These are phyloP conservation scores for Entosphenus tridentatus DNA, from an alignment of 2,113 vertebrate genomes.

Conservation along the genomic window DNA sequence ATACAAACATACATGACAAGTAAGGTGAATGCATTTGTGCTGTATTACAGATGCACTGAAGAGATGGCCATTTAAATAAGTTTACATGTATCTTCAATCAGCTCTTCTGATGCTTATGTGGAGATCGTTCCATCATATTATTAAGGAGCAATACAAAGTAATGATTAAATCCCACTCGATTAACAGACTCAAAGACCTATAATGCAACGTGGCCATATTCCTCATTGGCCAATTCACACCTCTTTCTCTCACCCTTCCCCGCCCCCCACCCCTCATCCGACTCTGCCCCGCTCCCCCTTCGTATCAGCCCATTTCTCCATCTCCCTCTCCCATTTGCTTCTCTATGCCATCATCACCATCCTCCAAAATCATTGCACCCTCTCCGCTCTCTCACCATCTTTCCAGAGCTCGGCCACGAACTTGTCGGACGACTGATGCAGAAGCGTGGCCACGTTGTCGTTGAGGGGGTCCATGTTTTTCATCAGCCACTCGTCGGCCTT, in stretches of 20 bases:
- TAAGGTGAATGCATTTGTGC: no score
- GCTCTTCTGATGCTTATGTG: no score
- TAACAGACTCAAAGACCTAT: no score
- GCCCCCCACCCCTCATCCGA: not conserved
- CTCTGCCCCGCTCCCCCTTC: not conserved
- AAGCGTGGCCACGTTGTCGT: constrained; percentile 69
- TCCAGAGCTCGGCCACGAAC: constrained; percentile 91
- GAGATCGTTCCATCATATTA: no score
- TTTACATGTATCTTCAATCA: no score
- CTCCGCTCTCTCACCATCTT: constrained; percentile 24
- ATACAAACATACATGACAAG: no score
- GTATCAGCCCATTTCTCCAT: not conserved
- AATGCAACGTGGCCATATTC: no score
- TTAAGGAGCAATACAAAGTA: no score
- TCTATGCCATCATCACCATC: not conserved
- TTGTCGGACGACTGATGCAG: constrained; percentile 89
- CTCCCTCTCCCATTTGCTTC: not conserved
- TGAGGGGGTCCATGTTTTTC: constrained; percentile 98
- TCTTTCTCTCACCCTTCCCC: not conserved
- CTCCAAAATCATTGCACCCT: no score
- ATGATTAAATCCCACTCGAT: no score
- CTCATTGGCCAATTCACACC: not conserved
- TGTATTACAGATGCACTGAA: no score
- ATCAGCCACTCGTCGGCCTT: constrained; percentile 92
- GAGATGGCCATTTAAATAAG: no score